These are phyloP conservation scores for Brachionus plicatilis DNA, from an alignment of 1,140 invertebrate genomes.

Conservation along the genomic window DNA sequence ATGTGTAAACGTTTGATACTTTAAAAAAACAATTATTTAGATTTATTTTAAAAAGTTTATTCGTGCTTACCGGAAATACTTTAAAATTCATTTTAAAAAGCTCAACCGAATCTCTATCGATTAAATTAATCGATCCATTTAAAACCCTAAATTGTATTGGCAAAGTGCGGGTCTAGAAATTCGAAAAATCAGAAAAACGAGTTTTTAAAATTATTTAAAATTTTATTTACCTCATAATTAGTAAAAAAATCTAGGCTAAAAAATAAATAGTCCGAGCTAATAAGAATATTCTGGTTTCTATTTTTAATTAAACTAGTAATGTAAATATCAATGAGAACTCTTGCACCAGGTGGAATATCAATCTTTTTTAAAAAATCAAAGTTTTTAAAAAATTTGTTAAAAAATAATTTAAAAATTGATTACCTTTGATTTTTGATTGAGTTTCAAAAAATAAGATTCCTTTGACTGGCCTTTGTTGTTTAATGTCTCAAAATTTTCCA, in stretches of 20 bases:
- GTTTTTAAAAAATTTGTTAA: neutral
- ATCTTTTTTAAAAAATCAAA: neutral
- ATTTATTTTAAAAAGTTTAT: too few relatives aligned
- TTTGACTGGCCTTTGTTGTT: neutral
- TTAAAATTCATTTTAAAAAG: neutral
- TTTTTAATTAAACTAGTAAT: neutral
- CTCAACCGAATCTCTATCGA: neutral
- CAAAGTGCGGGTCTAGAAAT: neutral
- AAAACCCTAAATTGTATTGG: neutral
- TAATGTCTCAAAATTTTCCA: neutral
- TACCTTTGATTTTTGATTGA: neutral
- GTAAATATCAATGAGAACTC: neutral
- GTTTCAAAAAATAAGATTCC: neutral
- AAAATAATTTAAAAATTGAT: too few relatives aligned
- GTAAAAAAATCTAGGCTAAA: neutral
- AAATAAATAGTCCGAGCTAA: neutral
- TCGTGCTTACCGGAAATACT: neutral
- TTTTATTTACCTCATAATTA: neutral
- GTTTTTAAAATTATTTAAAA: neutral
- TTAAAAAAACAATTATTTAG: neutral
- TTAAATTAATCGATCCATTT: slow-evolving; percentile 11
- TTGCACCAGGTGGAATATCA: neutral
- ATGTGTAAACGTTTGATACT: neutral
- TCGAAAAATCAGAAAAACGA: neutral
- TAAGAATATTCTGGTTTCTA: neutral